A percentile compares a stretch with the other conserved stretches of the same genome.
Evolutionary conservation across 2,888 invertebrate species (phyloP).

Genomic region (Noctua comes): DNA sequence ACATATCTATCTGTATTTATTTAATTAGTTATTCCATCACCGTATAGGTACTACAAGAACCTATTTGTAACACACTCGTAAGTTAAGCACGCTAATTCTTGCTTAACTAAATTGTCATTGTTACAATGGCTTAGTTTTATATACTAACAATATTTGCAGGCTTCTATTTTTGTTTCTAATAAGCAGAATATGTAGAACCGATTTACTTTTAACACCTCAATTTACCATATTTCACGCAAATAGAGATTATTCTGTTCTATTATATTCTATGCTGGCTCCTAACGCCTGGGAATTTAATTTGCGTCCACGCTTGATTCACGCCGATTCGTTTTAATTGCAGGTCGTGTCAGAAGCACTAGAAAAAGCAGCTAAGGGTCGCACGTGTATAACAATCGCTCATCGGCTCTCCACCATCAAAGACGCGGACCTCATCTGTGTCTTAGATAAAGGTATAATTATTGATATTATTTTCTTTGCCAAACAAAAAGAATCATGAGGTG

Average conservation of each 20-base stretch:
- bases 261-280: not conserved
- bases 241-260: not conserved
- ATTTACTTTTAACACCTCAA: no score
- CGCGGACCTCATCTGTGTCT: conserved; percentile 95
- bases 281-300: not conserved
- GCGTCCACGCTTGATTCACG: conserved; percentile 1
- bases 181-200: no score
- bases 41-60: no score
- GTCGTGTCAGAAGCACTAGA: conserved; percentile 96
- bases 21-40: no score
- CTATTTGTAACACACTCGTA: no score
- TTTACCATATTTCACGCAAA: no score
- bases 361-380: conserved; percentile 94
- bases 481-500: not conserved
- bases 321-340: conserved; percentile 73
- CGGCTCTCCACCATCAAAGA: conserved; percentile 95
- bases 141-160: no score
- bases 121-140: no score
- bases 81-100: no score
- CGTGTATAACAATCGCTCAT: conserved; percentile 96
- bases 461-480: not conserved
- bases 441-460: conserved; percentile 92
- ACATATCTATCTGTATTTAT: not conserved
- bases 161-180: no score
- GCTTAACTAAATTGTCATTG: no score